Base-by-base conservation (phyloP, 2,797 vertebrate genomes). In the Acanthurus lineatus region DNA sequence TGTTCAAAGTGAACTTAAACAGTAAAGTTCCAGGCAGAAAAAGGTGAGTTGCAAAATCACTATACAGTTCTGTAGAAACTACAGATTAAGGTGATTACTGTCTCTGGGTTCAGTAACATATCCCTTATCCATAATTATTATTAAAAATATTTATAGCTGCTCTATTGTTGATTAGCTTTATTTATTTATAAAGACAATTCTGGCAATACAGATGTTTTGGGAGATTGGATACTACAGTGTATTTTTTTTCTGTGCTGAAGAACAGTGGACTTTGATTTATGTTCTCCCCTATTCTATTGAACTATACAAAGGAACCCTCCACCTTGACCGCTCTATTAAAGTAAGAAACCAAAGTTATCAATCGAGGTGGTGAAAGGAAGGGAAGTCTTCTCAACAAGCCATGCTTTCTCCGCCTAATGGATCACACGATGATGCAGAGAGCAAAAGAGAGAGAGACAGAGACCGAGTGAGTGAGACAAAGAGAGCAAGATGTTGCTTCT, bases 321-420 rank as follows among this genome's bases (percentile, higher is more conserved):
- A 95, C 94, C 95, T 94, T 97, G 97, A 96, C 96, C 96, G 91
- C 92, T 90, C 95, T 94, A 96, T 97, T 98, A 97, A 96, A 96
- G 95, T 88, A 93, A 94, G 95, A 94, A 96, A 92, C 90, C 94
- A 96, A 96, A 96, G 96, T 97, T 96, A 97, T 97, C 97, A 97
- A 98, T 95, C 86, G 93, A 93, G 89, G 77, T 72, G 86, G 67
- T 68, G 89, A 91, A 85, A 88, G 86, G 68, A 88, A 75, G 85
- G 81, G 82, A 86, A 89, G 86, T 90, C 90, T 91, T 88, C 89
- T 83, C 86, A 93, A 93, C 93, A 95, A 96, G 93, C 94, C 93
- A 93, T 93, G 94, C 93, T 95, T 96, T 95, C 93, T 94, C 72
- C 53, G 89, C 93, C 95, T 98, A 98, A 99, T 98, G 96, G 97